Evolutionary conservation across 2,113 vertebrate species (phyloP), one percentile per base, ranked within the genome.

Genomic region (Thryonomys swinderianus): DNA sequence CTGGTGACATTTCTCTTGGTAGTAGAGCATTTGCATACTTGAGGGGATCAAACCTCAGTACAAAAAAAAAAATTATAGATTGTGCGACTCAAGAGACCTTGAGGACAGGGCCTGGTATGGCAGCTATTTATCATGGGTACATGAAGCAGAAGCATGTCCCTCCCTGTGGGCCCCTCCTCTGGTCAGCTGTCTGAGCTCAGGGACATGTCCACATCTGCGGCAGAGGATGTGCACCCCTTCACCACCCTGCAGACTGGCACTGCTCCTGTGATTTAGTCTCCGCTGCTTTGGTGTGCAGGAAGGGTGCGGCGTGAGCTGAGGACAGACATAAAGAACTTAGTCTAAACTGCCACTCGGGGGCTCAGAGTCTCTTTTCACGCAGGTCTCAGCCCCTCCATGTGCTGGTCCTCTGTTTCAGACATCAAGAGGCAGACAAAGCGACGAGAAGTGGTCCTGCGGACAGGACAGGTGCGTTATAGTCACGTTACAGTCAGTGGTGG

Each of bases 401-500:
- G 81, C 21, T 76, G 98, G 98, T 62, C 98, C 98, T 45, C 93
- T 98, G 82, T 93, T 98, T 76, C 74, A 85, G 84, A 48, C 53
- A 92, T 85, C 91, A 95, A 73, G 96, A 55, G 85, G 73, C 37
- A 23, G 66, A 88, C 4, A 69, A 97, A 80, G 97, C 98, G 96
- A 90, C 61, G 4, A 93, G 91, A 92, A 12, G 95, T 25, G 10
- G 94, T 78, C 55, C 96, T 78, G 97, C 88, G 12, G 97, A 94
- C 3, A 93, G 98, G 45, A 96, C 97, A 97, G 98, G 98, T 98
- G 97, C 27, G 57, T 73, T 14, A 61, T 73, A 42, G 48, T 21
- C 53, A 11, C 7, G n/a, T n/a, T n/a, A 7, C 73, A 17, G 45
- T 59, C 51, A 8, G n/a, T 27, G 67, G 59, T 40, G 12, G 66